These are phyloP conservation scores for Chloroclysta siterata DNA, from an alignment of 2,888 invertebrate genomes.

Conservation along the genomic window DNA sequence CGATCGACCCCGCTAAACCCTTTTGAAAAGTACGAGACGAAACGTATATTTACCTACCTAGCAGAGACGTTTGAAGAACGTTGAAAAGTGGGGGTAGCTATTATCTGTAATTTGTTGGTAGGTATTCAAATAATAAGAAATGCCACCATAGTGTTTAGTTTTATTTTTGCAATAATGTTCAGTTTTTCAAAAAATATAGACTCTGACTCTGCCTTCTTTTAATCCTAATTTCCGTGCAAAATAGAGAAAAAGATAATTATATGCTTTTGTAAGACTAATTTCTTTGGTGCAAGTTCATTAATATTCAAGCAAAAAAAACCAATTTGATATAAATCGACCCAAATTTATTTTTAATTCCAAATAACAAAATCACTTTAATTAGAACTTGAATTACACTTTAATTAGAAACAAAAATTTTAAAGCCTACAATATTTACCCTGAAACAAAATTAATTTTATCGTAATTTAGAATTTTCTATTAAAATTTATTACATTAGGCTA, in stretches of 20 bases:
- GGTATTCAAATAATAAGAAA: not conserved
- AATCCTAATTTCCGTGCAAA: too few species aligned
- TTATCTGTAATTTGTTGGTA: not conserved
- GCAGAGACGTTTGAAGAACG: not conserved
- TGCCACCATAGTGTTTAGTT: too few species aligned
- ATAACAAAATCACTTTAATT: not conserved
- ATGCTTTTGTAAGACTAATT: not conserved
- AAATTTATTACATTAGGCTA: not conserved
- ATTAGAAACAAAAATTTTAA: not conserved
- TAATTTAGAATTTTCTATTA: not conserved
- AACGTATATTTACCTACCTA: not conserved
- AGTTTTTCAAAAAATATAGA: too few species aligned
- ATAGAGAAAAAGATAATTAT: too few species aligned
- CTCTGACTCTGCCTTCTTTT: too few species aligned
- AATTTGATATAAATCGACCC: not conserved
- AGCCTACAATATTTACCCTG: not conserved
- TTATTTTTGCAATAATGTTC: too few species aligned
- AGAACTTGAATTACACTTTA: not conserved
- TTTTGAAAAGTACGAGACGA: not conserved
- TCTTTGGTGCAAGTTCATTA: not conserved
- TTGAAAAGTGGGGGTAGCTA: not conserved
- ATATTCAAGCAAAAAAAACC: not conserved
- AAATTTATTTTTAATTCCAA: constrained; percentile 1
- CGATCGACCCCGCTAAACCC: not conserved
- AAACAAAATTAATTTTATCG: not conserved